Evolutionary conservation across 2,888 invertebrate genomes (phyloP).

Genomic region (Brachynemurus nebulosus): DNA sequence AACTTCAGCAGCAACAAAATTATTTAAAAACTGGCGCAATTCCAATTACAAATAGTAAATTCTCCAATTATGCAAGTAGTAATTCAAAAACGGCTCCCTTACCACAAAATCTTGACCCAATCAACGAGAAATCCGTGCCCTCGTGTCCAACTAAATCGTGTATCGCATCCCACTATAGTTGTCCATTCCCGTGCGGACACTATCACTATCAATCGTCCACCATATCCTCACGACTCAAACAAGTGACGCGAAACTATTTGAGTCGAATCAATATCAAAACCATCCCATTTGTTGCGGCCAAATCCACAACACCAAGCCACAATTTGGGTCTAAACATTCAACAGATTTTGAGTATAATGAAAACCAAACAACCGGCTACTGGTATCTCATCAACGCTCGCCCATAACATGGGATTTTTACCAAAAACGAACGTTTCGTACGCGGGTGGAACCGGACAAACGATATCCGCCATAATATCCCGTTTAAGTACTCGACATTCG

Average conservation of each 20-base stretch:
- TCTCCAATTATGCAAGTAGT: no score
- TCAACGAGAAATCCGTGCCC: no score
- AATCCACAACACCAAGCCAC: constrained; percentile 46
- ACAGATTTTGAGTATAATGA: constrained; percentile 8
- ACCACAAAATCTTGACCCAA: no score
- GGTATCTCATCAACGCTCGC: constrained; percentile 31
- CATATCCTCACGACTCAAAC: constrained; percentile 50
- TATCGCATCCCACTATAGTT: no score
- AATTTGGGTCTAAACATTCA: constrained; percentile 25
- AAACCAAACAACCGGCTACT: constrained; percentile 24
- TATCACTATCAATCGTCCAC: constrained; percentile 46
- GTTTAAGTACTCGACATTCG: constrained; percentile 23
- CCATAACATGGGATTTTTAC: constrained; percentile 31
- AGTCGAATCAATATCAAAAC: constrained; percentile 34
- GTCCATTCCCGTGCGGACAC: no score
- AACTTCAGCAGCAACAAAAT: constrained; percentile 17
- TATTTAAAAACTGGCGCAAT: no score
- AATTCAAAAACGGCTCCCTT: no score
- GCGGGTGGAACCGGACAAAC: constrained; percentile 18
- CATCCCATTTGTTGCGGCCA: constrained; percentile 48
- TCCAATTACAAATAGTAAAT: no score
- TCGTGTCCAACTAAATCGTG: no score
- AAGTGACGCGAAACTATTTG: constrained; percentile 39
- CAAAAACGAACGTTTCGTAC: constrained; percentile 24
- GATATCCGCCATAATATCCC: constrained; percentile 26